phyloP scores from a whole-genome alignment of 2,797 vertebrate genomes.

The Acipenser ruthenus region DNA sequence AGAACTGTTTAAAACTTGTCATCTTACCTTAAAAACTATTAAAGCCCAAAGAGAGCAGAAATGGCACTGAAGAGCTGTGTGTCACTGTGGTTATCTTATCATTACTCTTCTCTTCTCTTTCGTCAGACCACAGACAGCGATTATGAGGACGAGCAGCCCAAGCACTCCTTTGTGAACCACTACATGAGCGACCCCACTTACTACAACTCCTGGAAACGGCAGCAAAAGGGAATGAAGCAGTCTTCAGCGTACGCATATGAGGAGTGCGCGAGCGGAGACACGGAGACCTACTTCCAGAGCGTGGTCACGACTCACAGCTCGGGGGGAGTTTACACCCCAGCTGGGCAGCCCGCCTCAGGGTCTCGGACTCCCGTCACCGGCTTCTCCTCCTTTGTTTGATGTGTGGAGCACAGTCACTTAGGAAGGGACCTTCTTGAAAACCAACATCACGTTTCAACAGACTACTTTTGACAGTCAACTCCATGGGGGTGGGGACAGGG shows the following conservation, averaged over 20 bases:
- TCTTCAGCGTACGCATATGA: conserved; percentile 66
- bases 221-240: conserved; percentile 75
- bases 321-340: conserved; percentile 79
- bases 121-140: conserved; percentile 81
- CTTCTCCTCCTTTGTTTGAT: conserved; percentile 94
- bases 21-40: no score
- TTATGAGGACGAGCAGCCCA: conserved; percentile 83
- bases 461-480: no score
- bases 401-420: no score
- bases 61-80: neutral
- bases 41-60: no score
- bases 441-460: no score
- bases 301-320: conserved; percentile 92
- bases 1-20: no score
- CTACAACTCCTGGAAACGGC: conserved; percentile 91
- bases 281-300: conserved; percentile 81
- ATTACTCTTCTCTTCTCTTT: neutral
- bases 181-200: conserved; percentile 97
- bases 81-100: neutral
- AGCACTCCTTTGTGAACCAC: conserved; percentile 95
- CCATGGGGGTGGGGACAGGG: no score
- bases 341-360: conserved; percentile 72
- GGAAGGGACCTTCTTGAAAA: no score
- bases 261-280: conserved; percentile 69
- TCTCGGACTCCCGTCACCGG: conserved; percentile 87